A percentile compares a stretch with the other conserved stretches of the same genome.
Evolutionary conservation across 2,888 invertebrate genomes (phyloP).

Genomic region (Metalampra italica): DNA sequence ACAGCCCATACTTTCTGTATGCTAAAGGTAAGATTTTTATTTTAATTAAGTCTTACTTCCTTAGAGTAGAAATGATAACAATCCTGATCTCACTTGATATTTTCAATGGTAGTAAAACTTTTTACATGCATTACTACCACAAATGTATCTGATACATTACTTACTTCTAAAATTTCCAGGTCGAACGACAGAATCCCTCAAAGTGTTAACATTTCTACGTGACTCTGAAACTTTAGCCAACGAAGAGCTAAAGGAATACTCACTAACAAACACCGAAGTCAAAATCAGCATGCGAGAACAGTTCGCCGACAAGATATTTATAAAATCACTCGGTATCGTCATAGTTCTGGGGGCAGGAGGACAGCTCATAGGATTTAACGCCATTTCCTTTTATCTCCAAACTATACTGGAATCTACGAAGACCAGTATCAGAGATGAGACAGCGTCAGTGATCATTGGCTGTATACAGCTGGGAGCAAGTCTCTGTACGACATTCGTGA

Average conservation of each 20-base stretch:
- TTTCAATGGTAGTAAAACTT: no score
- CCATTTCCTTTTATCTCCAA: slow-evolving; percentile 26
- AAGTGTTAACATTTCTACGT: slow-evolving; percentile 39
- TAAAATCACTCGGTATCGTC: slow-evolving; percentile 17
- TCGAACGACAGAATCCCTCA: slow-evolving; percentile 35
- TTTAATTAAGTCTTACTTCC: no score
- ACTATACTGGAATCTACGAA: slow-evolving; percentile 27
- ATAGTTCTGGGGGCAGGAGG: slow-evolving; percentile 12
- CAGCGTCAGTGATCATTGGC: slow-evolving; percentile 27
- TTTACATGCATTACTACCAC: no score
- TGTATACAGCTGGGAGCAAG: slow-evolving; percentile 25
- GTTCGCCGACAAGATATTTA: slow-evolving; percentile 18
- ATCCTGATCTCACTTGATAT: no score
- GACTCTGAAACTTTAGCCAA: slow-evolving; percentile 39
- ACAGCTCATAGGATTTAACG: slow-evolving; percentile 22
- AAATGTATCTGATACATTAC: no score
- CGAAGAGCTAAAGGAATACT: slow-evolving; percentile 48
- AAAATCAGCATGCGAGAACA: slow-evolving; percentile 18
- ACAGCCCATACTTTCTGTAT: slow-evolving; percentile 40
- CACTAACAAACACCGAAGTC: slow-evolving; percentile 8
- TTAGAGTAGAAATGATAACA: no score
- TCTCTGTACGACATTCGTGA: slow-evolving; percentile 20
- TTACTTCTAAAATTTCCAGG: slow-evolving; percentile 29
- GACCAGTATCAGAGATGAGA: slow-evolving; percentile 23
- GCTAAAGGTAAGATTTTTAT: slow-evolving; percentile 30